Percentiles rank a stretch among this genome's conserved stretches.
Evolutionary conservation across 2,888 invertebrate genomes (phyloP).

Genomic region (Scrobipalpa atriplicella): DNA sequence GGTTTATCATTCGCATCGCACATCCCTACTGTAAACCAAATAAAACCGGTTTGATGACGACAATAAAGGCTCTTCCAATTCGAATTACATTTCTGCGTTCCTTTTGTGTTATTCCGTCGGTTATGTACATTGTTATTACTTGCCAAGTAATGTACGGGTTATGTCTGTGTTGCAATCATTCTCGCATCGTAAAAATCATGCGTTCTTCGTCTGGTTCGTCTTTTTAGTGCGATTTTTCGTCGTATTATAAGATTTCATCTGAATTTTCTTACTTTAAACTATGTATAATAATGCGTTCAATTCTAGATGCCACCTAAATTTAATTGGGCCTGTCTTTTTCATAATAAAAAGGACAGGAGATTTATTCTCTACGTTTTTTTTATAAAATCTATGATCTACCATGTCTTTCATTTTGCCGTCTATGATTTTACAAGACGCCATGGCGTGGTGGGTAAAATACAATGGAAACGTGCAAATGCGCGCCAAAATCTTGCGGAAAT

Average conservation of each 20-base stretch:
- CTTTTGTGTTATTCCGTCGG: constrained; percentile 9
- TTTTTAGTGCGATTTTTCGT: background rate
- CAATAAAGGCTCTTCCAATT: constrained; percentile 17
- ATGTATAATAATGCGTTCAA: too few relatives aligned
- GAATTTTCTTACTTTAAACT: background rate
- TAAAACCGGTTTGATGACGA: constrained; percentile 19
- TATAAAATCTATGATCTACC: too few relatives aligned
- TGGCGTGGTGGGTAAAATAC: too few relatives aligned
- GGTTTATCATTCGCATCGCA: background rate
- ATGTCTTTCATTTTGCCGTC: too few relatives aligned
- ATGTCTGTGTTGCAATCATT: background rate
- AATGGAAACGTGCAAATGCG: too few relatives aligned
- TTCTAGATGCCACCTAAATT: too few relatives aligned
- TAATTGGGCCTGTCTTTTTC: too few relatives aligned
- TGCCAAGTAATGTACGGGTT: constrained; percentile 7
- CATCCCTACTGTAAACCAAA: constrained; percentile 12
- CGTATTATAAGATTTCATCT: background rate
- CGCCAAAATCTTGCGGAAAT: too few relatives aligned
- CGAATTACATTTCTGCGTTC: constrained; percentile 17
- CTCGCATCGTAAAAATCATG: constrained; percentile 2
- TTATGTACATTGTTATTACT: constrained; percentile 15
- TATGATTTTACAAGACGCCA: too few relatives aligned
- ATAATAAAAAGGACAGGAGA: too few relatives aligned
- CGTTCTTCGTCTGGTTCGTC: background rate
- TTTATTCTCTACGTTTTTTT: too few relatives aligned